These are phyloP conservation scores for Acleris literana DNA, from an alignment of 2,888 invertebrate species.

Conservation along the genomic window DNA sequence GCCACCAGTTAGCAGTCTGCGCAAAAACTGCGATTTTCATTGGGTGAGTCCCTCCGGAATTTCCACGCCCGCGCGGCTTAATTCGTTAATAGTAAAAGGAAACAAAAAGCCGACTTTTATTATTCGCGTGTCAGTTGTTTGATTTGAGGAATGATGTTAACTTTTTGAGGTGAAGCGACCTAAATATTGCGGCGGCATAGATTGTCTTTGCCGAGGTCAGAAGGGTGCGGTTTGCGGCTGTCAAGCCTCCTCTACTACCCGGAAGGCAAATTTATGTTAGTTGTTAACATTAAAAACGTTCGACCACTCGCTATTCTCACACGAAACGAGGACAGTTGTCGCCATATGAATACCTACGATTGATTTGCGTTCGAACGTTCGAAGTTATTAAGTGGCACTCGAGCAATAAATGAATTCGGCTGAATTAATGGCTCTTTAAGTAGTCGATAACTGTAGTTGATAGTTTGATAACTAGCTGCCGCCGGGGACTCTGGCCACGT, in stretches of 20 bases:
- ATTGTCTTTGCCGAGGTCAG: conserved; percentile 38
- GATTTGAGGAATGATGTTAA: conserved; percentile 65
- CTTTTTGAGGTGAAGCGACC: conserved; percentile 55
- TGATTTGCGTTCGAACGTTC: conserved; percentile 20
- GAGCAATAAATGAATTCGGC: conserved; percentile 16
- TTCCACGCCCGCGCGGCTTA: conserved; percentile 8
- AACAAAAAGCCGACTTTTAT: conserved; percentile 52
- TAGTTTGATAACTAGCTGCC: conserved; percentile 1
- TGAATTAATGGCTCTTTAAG: conserved; percentile 8
- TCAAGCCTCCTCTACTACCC: conserved; percentile 25
- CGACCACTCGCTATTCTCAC: background rate
- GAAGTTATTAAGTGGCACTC: conserved; percentile 6
- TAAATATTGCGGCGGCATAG: conserved; percentile 49
- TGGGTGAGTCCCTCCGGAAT: conserved; percentile 49
- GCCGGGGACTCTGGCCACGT: too few relatives aligned
- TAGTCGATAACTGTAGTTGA: conserved; percentile 19
- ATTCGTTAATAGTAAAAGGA: conserved; percentile 39
- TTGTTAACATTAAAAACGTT: conserved; percentile 4
- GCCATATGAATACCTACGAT: conserved; percentile 8
- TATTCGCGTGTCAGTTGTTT: conserved; percentile 59
- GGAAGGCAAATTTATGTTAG: conserved; percentile 4
- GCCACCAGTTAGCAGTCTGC: conserved; percentile 48
- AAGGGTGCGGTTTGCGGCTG: conserved; percentile 35
- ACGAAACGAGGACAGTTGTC: background rate
- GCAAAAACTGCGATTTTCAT: conserved; percentile 48